Base-by-base conservation (phyloP, 2,888 invertebrate genomes). In the Dicycla oo region DNA sequence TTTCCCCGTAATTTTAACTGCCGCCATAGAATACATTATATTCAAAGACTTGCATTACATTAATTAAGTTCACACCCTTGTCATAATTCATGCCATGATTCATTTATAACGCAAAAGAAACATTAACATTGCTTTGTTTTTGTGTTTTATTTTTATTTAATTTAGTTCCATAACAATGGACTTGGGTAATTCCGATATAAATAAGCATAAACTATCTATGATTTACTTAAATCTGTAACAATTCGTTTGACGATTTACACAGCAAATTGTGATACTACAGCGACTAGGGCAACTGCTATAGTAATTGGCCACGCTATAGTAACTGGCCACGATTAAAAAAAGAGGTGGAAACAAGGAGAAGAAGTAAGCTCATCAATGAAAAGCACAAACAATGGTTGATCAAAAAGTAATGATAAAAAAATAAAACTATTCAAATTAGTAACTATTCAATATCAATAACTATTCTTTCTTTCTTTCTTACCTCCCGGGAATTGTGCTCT, bases 41-140 rank as follows among this genome's bases (percentile, higher is more conserved):
- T 81, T 75, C 70, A 80, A 78, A 38, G 49, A 73, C 66, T 71
- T 84, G 76, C 84, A 84, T 84, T 79, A 84, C 65, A 68, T 82
- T 84, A 84, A 84, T 84, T 84, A 82, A 79, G 72, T 82, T 81
- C 78, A 81, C 84, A 78, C 78, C 76, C 81, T 38, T 61, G 67
- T 58, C 76, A 81, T 78, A 76, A 68, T 73, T 78, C 73, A 77
- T 69, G 69, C 73, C 65, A 63, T 53, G 69, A 58, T 76, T 71
- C 63, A 75, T 80, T 78, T 61, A 75, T 61, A 75, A 70, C 47
- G 40, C 10, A 47, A 30, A 64, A 78, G 70, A 65, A 57, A 43
- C n/a, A 61, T 69, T 49, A 26, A 56, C 49, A 11, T 13, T 67
- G n/a, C 11, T 61, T 51, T 66, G 45, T 73, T 63, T 63, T 53